These are phyloP conservation scores for Corbicula japonica DNA, from an alignment of 2,888 invertebrate species.

Conservation along the genomic window DNA sequence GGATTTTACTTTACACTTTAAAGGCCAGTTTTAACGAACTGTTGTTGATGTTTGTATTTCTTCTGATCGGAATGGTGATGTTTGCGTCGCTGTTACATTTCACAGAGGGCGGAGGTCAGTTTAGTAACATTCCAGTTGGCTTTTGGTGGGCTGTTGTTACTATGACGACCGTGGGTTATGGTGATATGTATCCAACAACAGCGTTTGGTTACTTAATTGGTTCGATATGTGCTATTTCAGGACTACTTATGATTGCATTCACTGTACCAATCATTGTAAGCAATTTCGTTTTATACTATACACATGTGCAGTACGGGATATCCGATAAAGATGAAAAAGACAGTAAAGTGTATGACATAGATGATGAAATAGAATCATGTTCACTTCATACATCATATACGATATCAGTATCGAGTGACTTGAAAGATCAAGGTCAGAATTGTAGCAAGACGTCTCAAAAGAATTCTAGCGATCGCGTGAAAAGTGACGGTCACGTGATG, in stretches of 20 bases:
- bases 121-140: slow-evolving; percentile 84
- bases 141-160: slow-evolving; percentile 86
- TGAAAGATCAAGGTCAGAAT: slow-evolving; percentile 16
- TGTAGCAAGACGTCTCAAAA: slow-evolving; percentile 9
- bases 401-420: slow-evolving; percentile 22
- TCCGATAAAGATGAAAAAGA: slow-evolving; percentile 49
- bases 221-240: slow-evolving; percentile 82
- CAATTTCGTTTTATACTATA: slow-evolving; percentile 85
- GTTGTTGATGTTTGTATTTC: slow-evolving; percentile 83
- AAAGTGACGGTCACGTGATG: background rate
- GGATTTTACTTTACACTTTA: slow-evolving; percentile 84
- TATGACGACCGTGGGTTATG: slow-evolving; percentile 85
- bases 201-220: slow-evolving; percentile 82
- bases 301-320: slow-evolving; percentile 83
- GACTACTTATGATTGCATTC: slow-evolving; percentile 84
- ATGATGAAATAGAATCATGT: slow-evolving; percentile 56
- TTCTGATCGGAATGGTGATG: slow-evolving; percentile 85
- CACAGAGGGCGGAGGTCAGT: slow-evolving; percentile 80
- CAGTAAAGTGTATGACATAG: slow-evolving; percentile 10
- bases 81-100: slow-evolving; percentile 85
- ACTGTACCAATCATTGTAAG: slow-evolving; percentile 85
- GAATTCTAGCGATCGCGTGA: too few species aligned
- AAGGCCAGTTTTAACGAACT: slow-evolving; percentile 85
- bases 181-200: slow-evolving; percentile 83
- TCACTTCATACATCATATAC: slow-evolving; percentile 59